A percentile compares a stretch with the other conserved stretches of the same genome.
phyloP scores from a whole-genome alignment of 2,888 invertebrate species.

The Coronaproctus castanopsis region DNA sequence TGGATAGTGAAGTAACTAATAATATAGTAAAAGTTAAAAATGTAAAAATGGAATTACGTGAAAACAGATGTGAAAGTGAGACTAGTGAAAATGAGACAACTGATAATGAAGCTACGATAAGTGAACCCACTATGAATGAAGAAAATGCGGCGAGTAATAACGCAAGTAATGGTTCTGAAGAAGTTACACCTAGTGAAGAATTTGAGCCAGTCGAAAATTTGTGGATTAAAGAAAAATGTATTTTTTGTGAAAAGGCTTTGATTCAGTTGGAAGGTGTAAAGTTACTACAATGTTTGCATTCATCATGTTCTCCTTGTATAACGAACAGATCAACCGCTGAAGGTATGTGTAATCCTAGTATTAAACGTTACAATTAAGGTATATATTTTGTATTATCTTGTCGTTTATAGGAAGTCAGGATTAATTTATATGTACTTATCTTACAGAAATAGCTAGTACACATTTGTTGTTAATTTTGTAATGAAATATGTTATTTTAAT shows the following conservation, averaged over 20 bases:
- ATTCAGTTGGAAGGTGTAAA: slow-evolving; percentile 44
- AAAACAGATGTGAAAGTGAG: background rate
- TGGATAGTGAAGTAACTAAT: no score
- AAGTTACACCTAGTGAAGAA: slow-evolving; percentile 12
- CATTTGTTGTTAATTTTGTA: no score
- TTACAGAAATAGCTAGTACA: no score
- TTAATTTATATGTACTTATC: no score
- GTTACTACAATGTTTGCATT: slow-evolving; percentile 71
- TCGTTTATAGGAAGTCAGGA: no score
- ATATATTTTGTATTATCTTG: no score
- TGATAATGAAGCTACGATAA: background rate
- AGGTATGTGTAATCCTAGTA: no score
- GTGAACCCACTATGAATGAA: background rate
- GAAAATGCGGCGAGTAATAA: background rate
- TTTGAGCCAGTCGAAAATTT: slow-evolving; percentile 10
- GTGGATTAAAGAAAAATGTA: slow-evolving; percentile 25
- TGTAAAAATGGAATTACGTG: background rate
- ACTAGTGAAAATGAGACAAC: background rate
- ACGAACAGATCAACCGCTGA: slow-evolving; percentile 17
- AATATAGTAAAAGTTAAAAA: no score
- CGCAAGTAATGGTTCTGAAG: slow-evolving; percentile 3
- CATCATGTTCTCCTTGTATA: slow-evolving; percentile 36
- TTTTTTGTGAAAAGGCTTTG: slow-evolving; percentile 30
- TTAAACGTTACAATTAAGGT: no score
- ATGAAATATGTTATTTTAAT: no score